Evolutionary conservation across 2,888 invertebrate genomes (phyloP).

Genomic region (Callinectes sapidus): DNA sequence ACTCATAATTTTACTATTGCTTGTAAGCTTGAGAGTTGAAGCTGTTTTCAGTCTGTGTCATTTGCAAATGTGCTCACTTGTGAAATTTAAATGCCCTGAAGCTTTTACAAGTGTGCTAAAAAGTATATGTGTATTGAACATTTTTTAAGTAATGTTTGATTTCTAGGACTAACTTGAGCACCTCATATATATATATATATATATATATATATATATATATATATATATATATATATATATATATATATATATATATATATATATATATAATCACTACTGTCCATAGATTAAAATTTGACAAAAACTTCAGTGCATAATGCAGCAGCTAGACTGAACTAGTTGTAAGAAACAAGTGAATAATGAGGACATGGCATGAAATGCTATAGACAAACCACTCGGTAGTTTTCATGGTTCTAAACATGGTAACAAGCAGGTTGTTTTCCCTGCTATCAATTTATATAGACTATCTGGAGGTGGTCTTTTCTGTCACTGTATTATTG

Average conservation of each 20-base stretch:
- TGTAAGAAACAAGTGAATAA: neutral
- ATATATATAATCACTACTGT: constrained; percentile 47
- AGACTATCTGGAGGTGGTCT: neutral
- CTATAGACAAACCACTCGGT: neutral
- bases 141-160: constrained; percentile 35
- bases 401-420: constrained; percentile 14
- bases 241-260: constrained; percentile 52
- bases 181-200: constrained; percentile 42
- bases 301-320: constrained; percentile 37
- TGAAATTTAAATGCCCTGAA: no score
- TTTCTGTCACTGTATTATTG: neutral
- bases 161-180: constrained; percentile 37
- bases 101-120: no score
- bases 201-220: constrained; percentile 46
- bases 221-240: constrained; percentile 47
- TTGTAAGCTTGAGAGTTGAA: no score
- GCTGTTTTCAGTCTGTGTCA: no score
- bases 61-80: no score
- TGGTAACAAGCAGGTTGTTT: neutral
- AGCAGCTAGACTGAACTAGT: constrained; percentile 45
- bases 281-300: constrained; percentile 36
- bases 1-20: no score
- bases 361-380: constrained; percentile 14
- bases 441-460: neutral
- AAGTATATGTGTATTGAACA: no score